phyloP scores from a whole-genome alignment of 2,888 invertebrate genomes.

The Eutolmus rufibarbis region DNA sequence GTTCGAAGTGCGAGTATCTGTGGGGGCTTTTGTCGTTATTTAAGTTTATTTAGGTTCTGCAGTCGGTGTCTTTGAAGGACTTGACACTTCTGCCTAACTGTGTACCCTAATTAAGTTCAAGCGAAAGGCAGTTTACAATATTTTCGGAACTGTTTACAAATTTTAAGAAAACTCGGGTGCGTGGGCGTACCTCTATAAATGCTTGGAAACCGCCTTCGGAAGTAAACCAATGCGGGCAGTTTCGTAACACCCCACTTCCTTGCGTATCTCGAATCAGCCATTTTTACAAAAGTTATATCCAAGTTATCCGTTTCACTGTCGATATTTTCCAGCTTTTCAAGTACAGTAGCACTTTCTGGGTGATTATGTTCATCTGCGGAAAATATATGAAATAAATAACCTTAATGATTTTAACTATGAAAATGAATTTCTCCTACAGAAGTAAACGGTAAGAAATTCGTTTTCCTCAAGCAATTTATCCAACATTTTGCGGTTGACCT shows the following conservation, averaged over 20 bases:
- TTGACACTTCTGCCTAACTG: not conserved
- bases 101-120: not conserved
- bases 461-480: constrained; percentile 94
- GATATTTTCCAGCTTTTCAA: constrained; percentile 88
- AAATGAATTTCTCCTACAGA: constrained; percentile 76
- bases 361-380: constrained; percentile 78
- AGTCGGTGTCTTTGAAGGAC: not conserved
- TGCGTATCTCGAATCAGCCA: constrained; percentile 89
- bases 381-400: constrained; percentile 17
- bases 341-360: constrained; percentile 80
- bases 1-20: not conserved
- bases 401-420: not conserved
- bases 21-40: not conserved
- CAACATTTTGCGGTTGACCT: constrained; percentile 95
- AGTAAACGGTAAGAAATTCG: constrained; percentile 93
- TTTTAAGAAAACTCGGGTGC: not conserved
- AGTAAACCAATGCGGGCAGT: constrained; percentile 89
- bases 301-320: constrained; percentile 94
- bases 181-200: constrained; percentile 79
- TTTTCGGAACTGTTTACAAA: not conserved
- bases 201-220: constrained; percentile 89
- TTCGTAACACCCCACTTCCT: constrained; percentile 93
- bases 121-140: not conserved
- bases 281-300: constrained; percentile 93
- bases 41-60: not conserved